These are phyloP conservation scores for Platichthys flesus DNA, from an alignment of 2,113 vertebrate genomes.

Conservation along the genomic window DNA sequence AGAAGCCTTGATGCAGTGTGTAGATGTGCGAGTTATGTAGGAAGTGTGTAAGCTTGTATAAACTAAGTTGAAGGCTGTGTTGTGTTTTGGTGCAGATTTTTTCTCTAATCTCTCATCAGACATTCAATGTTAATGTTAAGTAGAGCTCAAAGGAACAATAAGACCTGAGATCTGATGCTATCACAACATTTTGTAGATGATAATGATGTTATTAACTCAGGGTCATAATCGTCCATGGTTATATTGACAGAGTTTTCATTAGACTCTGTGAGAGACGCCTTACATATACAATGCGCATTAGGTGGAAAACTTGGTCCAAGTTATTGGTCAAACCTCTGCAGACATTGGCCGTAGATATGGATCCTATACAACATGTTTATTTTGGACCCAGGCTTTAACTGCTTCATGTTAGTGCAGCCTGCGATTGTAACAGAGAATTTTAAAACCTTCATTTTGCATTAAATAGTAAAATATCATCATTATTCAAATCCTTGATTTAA, in stretches of 20 bases:
- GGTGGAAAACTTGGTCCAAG: no score
- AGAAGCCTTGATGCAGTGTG: slow-evolving; percentile 28
- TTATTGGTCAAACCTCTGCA: no score
- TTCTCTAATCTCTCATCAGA: slow-evolving; percentile 59
- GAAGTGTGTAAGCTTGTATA: slow-evolving; percentile 16
- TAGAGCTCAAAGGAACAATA: slow-evolving; percentile 14
- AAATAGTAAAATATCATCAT: neutral
- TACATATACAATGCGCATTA: no score
- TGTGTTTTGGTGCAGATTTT: slow-evolving; percentile 52
- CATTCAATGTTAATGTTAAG: slow-evolving; percentile 52
- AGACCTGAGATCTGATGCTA: neutral
- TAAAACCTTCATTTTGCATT: no score
- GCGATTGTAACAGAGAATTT: no score
- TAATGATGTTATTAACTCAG: neutral
- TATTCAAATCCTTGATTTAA: neutral
- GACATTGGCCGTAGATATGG: no score
- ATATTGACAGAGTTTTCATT: no score
- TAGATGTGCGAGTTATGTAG: slow-evolving; percentile 34
- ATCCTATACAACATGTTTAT: no score
- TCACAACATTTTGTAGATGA: neutral
- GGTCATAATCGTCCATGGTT: no score
- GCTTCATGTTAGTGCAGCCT: no score
- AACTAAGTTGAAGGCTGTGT: slow-evolving; percentile 48
- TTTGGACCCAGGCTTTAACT: no score
- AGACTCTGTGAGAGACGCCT: no score